These are phyloP conservation scores for Spinus pinus DNA, from an alignment of 2,797 vertebrate species.

Conservation along the genomic window DNA sequence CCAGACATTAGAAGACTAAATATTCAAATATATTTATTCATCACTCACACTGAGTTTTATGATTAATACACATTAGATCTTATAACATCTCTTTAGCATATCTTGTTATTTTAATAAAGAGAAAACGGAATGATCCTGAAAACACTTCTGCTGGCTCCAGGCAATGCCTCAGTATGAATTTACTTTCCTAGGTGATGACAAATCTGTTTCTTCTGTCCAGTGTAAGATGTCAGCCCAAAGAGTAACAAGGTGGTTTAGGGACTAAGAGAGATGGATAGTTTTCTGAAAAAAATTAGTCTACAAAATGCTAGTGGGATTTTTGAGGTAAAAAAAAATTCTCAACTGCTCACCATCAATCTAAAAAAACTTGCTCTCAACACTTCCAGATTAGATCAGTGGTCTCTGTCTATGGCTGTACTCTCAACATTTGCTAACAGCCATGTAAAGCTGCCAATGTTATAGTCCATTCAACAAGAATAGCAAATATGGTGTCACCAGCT, in stretches of 20 bases:
- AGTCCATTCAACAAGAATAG: background rate
- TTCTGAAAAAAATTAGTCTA: background rate
- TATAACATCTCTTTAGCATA: background rate
- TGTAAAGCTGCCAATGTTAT: background rate
- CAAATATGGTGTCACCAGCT: background rate
- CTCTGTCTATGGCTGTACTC: background rate
- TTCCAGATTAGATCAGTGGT: background rate
- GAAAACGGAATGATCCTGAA: background rate
- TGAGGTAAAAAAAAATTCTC: background rate
- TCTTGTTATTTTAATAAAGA: background rate
- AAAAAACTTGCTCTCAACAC: background rate
- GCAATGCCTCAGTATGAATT: background rate
- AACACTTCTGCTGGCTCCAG: background rate
- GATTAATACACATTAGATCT: background rate
- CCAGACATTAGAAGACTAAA: background rate
- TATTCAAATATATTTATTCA: background rate
- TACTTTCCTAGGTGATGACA: background rate
- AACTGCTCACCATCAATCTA: background rate
- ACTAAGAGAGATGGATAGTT: background rate
- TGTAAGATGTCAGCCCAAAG: background rate
- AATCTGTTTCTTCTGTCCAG: background rate
- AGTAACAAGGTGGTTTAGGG: background rate
- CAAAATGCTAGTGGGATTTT: background rate
- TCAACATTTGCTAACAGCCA: background rate
- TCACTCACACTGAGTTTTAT: background rate